phyloP scores from a whole-genome alignment of 2,888 invertebrate genomes.

The Pheosia tremula region DNA sequence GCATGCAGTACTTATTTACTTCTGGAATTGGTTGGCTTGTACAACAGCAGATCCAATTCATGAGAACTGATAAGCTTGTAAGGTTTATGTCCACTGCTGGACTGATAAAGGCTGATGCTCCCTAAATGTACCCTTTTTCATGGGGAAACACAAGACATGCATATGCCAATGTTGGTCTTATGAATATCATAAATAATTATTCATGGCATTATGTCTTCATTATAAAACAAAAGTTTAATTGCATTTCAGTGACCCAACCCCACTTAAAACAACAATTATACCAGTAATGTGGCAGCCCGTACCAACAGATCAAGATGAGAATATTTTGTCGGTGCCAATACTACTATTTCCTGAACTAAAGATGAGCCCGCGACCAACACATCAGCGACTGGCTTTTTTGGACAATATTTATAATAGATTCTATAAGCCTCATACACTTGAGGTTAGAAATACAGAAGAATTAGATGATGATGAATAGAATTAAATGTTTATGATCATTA shows the following conservation, averaged over 20 bases:
- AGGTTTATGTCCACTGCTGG: too few relatives aligned
- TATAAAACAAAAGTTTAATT: background rate
- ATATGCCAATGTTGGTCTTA: too few relatives aligned
- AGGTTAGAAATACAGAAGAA: conserved; percentile 17
- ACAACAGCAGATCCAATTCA: too few relatives aligned
- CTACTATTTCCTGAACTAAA: conserved; percentile 46
- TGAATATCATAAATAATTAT: too few relatives aligned
- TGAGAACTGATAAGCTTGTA: too few relatives aligned
- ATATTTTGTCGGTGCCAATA: conserved; percentile 43
- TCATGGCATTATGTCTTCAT: too few relatives aligned
- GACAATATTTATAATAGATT: conserved; percentile 66
- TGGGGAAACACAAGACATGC: too few relatives aligned
- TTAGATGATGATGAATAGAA: conserved; percentile 23
- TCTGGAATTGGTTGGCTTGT: too few relatives aligned
- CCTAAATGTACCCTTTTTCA: too few relatives aligned
- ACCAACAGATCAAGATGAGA: conserved; percentile 22
- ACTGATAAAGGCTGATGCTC: too few relatives aligned
- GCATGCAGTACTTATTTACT: too few relatives aligned
- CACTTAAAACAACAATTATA: conserved; percentile 57
- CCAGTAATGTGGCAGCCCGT: conserved; percentile 68
- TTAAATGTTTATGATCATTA: background rate
- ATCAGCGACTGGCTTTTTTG: conserved; percentile 62
- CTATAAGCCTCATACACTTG: conserved; percentile 46
- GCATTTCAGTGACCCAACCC: conserved; percentile 69
- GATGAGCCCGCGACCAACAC: conserved; percentile 39